phyloP scores from a whole-genome alignment of 2,113 vertebrate species.

The Paedocypris sp. region DNA sequence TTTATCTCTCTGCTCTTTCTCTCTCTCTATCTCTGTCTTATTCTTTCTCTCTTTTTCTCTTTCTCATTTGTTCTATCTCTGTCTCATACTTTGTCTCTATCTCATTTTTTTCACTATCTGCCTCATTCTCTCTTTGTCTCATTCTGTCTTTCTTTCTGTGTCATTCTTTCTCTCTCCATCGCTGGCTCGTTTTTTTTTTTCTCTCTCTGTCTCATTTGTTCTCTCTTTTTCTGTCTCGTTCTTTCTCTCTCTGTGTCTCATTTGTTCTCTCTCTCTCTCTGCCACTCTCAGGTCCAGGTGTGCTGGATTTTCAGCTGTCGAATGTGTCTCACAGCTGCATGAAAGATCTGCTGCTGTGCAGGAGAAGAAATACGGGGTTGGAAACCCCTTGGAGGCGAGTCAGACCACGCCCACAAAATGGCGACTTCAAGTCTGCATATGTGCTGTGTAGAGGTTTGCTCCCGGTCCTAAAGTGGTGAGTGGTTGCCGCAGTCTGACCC shows the following conservation, averaged over 20 bases:
- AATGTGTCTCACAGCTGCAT: constrained; percentile 79
- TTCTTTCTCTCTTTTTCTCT: neutral
- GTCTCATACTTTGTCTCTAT: neutral
- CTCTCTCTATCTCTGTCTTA: too few relatives aligned
- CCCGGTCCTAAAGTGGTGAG: neutral
- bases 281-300: constrained; percentile 60
- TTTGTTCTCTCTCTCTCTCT: neutral
- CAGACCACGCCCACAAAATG: constrained; percentile 68
- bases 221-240: neutral
- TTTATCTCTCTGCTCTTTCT: neutral
- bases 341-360: constrained; percentile 72
- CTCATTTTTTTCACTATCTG: too few relatives aligned
- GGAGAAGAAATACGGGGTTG: constrained; percentile 55
- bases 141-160: neutral
- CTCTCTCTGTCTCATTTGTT: neutral
- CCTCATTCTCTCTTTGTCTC: too few relatives aligned
- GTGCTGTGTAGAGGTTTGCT: constrained; percentile 79
- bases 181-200: neutral
- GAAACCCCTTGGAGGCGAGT: constrained; percentile 79
- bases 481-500: neutral
- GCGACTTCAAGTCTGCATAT: constrained; percentile 75
- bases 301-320: constrained; percentile 70
- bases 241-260: neutral
- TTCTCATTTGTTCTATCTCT: neutral
- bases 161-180: too few relatives aligned